Conservation (phyloP, 2,888 invertebrate species). For the Chelonus formosanus region DNA sequence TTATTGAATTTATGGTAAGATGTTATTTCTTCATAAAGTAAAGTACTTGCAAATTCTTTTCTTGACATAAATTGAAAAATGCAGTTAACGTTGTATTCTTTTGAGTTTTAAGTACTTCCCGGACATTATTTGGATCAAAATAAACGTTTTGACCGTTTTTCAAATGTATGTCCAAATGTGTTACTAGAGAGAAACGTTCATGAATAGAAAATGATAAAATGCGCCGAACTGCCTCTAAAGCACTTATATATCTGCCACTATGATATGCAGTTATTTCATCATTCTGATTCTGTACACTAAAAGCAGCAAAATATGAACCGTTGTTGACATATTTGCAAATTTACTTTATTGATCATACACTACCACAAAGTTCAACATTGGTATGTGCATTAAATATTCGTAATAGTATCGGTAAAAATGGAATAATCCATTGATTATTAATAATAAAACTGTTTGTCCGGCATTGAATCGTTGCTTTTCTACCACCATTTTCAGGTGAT, state of each 20-base stretch:
- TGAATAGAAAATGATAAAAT: slow-evolving; percentile 43
- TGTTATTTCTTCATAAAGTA: neutral
- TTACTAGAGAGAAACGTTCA: slow-evolving; percentile 49
- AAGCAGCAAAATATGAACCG: slow-evolving; percentile 44
- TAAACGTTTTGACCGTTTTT: slow-evolving; percentile 49
- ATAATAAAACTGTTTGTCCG: slow-evolving; percentile 10
- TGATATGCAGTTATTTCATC: slow-evolving; percentile 48
- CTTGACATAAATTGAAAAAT: slow-evolving; percentile 29
- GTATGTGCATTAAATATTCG: slow-evolving; percentile 49
- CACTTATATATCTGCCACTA: slow-evolving; percentile 48
- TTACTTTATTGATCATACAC: slow-evolving; percentile 61
- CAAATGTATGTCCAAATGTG: slow-evolving; percentile 47
- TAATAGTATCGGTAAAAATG: slow-evolving; percentile 40
- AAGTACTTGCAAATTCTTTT: neutral
- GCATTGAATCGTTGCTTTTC: slow-evolving; percentile 27
- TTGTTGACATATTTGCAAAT: slow-evolving; percentile 63
- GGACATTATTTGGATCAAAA: slow-evolving; percentile 3
- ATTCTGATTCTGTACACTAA: slow-evolving; percentile 31
- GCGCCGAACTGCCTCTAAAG: slow-evolving; percentile 49
- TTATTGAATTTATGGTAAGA: slow-evolving; percentile 42
- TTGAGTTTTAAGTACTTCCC: neutral
- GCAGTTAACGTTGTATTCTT: slow-evolving; percentile 6
- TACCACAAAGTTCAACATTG: slow-evolving; percentile 63
- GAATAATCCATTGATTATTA: slow-evolving; percentile 41
- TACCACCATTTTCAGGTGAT: slow-evolving; percentile 32